Percentiles rank a stretch among this genome's conserved stretches.
Evolutionary conservation across 1,140 invertebrate species (phyloP).

Genomic region (Conopomorpha cramerella): DNA sequence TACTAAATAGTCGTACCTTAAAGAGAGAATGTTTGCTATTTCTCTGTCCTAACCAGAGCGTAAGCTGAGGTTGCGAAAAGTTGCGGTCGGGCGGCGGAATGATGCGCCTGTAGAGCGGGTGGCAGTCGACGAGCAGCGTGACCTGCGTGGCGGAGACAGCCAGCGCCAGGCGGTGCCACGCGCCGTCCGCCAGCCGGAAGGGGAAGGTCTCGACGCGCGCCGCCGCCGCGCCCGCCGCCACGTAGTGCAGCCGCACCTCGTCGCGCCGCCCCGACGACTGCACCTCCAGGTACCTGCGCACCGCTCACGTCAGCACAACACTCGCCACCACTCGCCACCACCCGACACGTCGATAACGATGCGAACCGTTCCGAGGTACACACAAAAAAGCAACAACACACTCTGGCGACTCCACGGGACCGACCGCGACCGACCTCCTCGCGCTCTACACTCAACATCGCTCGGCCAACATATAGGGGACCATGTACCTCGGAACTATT

Average conservation of each 20-base stretch:
- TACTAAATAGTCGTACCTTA: slow-evolving; percentile 66
- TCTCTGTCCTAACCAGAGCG: slow-evolving; percentile 86
- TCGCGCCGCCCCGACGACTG: slow-evolving; percentile 87
- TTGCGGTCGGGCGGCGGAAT: slow-evolving; percentile 72
- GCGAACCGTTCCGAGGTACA: slow-evolving; percentile 55
- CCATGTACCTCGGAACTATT: slow-evolving; percentile 63
- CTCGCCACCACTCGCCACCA: slow-evolving; percentile 3
- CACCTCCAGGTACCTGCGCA: slow-evolving; percentile 81
- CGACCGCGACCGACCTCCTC: slow-evolving; percentile 37
- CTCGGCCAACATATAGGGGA: slow-evolving; percentile 52
- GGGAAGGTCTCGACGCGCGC: slow-evolving; percentile 85
- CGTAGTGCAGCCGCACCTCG: slow-evolving; percentile 80
- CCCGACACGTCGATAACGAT: no score
- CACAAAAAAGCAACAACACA: slow-evolving; percentile 51
- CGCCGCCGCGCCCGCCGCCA: slow-evolving; percentile 63
- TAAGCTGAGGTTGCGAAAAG: slow-evolving; percentile 71
- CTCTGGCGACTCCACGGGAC: slow-evolving; percentile 27
- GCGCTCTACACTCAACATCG: slow-evolving; percentile 63
- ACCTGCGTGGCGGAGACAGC: slow-evolving; percentile 81
- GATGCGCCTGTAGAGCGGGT: slow-evolving; percentile 76
- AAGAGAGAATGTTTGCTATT: slow-evolving; percentile 84
- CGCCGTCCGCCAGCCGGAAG: slow-evolving; percentile 81
- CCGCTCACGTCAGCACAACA: slow-evolving; percentile 17
- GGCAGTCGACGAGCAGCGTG: slow-evolving; percentile 84
- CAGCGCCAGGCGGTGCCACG: slow-evolving; percentile 85